Conservation (phyloP, 2,888 invertebrate species). For the Aphidius colemani region DNA sequence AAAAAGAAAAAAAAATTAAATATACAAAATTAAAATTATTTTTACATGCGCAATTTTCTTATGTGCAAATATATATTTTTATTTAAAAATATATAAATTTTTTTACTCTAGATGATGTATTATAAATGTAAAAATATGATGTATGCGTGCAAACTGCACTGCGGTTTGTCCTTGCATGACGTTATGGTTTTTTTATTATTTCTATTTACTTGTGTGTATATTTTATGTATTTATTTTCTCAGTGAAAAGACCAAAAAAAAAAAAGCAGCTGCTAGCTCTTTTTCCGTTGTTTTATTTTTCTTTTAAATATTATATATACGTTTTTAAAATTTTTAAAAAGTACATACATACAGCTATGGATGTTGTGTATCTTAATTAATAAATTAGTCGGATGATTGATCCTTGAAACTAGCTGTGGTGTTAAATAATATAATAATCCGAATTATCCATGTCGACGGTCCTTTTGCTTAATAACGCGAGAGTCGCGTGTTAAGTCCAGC, state of each 20-base stretch:
- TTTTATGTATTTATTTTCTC: constrained; percentile 13
- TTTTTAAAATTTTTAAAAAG: too few relatives aligned
- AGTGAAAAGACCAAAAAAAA: background rate
- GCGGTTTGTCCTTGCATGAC: constrained; percentile 40
- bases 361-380: background rate
- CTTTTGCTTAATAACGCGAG: constrained; percentile 32
- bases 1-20: too few relatives aligned
- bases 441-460: constrained; percentile 34
- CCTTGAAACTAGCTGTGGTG: constrained; percentile 9
- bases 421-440: constrained; percentile 21
- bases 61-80: too few relatives aligned
- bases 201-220: constrained; percentile 21
- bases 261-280: too few relatives aligned
- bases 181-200: constrained; percentile 29
- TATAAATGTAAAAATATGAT: too few relatives aligned
- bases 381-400: constrained; percentile 19
- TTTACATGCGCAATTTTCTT: too few relatives aligned
- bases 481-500: constrained; percentile 30
- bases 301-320: background rate
- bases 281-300: constrained; percentile 4
- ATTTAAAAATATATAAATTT: too few relatives aligned
- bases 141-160: constrained; percentile 36
- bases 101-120: too few relatives aligned
- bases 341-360: background rate
- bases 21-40: too few relatives aligned